phyloP scores from a whole-genome alignment of 2,113 vertebrate genomes.

The Passer montanus region DNA sequence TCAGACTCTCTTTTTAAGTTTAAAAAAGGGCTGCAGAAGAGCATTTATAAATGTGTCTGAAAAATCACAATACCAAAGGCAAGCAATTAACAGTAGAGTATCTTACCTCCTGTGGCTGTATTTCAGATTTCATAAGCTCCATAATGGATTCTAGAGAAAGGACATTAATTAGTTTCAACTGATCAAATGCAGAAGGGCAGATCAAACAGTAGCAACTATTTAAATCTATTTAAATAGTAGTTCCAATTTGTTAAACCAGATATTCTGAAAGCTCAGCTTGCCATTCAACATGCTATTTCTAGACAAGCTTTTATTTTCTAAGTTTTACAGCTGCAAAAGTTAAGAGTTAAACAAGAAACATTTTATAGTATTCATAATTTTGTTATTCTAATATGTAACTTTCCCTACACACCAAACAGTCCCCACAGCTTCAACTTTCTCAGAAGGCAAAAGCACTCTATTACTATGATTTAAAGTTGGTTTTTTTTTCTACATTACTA shows the following conservation, averaged over 20 bases:
- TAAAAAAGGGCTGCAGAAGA: background rate
- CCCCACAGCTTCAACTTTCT: background rate
- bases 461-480: background rate
- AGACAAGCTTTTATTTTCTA: background rate
- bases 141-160: constrained; percentile 71
- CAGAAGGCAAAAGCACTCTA: background rate
- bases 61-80: background rate
- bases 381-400: background rate
- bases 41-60: background rate
- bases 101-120: constrained; percentile 86
- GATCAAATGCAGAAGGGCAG: background rate
- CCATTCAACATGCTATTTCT: background rate
- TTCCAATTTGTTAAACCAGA: background rate
- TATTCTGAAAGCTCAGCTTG: background rate
- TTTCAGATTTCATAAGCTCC: constrained; percentile 75
- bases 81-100: background rate
- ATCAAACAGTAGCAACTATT: background rate
- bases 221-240: background rate
- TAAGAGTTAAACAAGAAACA: background rate
- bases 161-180: constrained; percentile 40
- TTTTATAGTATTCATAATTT: background rate
- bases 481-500: background rate
- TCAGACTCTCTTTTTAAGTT: background rate
- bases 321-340: background rate
- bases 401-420: background rate